Evolutionary conservation across 2,113 vertebrate genomes (phyloP).

Genomic region (Pterocles gutturalis): DNA sequence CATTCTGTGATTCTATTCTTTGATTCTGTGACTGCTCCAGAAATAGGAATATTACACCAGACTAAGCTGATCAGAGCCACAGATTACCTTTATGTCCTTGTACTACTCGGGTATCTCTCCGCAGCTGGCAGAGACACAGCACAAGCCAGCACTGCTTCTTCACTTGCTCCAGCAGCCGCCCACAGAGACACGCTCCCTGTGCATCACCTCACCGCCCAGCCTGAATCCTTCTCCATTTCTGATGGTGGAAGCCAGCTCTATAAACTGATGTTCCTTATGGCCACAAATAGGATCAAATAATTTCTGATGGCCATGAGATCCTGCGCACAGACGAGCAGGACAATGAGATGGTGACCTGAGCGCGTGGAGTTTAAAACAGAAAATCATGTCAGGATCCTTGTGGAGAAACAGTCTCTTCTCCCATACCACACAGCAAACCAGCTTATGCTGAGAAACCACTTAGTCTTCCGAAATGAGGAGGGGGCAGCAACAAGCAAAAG

Average conservation of each 20-base stretch:
- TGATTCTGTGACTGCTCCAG: background rate
- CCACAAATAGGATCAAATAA: background rate
- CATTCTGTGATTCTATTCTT: too few relatives aligned
- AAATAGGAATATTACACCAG: background rate
- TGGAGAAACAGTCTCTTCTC: background rate
- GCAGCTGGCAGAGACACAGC: background rate
- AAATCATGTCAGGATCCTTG: accelerated
- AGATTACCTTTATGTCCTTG: accelerated
- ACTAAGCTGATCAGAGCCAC: background rate
- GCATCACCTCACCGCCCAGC: background rate
- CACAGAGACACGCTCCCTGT: background rate
- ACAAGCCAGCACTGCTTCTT: background rate
- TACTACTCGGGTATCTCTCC: background rate
- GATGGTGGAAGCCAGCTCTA: background rate
- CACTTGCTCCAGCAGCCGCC: accelerated
- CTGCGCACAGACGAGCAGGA: background rate
- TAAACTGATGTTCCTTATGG: background rate
- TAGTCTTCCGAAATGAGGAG: background rate
- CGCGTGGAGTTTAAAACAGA: accelerated
- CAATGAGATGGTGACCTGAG: accelerated
- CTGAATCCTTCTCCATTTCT: background rate
- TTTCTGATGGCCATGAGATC: background rate
- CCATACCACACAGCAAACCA: background rate
- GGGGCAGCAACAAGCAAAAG: background rate
- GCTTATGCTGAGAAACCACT: background rate